phyloP scores from a whole-genome alignment of 1,140 invertebrate species.

The Tetramorium simillimum region DNA sequence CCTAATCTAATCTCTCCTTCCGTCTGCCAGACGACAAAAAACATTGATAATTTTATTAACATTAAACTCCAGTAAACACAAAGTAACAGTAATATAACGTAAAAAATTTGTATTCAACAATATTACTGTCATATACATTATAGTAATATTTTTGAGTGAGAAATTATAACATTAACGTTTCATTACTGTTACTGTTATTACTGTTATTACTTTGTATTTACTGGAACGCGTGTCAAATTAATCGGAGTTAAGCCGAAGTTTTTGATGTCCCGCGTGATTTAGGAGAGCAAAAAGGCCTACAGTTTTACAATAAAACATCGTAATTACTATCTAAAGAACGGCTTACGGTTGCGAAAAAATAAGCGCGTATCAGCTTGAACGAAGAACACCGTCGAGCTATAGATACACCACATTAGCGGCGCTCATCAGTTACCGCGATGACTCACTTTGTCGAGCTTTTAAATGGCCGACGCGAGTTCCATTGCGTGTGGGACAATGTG shows the following conservation, averaged over 20 bases:
- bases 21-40: neutral
- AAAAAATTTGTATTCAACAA: too few species aligned
- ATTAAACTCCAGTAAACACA: too few species aligned
- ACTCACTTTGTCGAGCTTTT: constrained; percentile 39
- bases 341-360: neutral
- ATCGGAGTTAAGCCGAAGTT: neutral
- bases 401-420: neutral
- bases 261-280: neutral
- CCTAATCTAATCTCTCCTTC: neutral
- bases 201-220: too few species aligned
- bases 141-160: too few species aligned
- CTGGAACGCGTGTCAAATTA: too few species aligned
- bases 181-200: too few species aligned
- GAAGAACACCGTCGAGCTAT: neutral
- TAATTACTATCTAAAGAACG: neutral
- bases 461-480: neutral
- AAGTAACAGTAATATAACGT: too few species aligned
- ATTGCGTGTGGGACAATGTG: constrained; percentile 24
- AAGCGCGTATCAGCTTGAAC: neutral
- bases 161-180: too few species aligned
- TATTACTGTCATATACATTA: too few species aligned
- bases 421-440: constrained; percentile 6
- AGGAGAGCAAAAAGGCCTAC: neutral
- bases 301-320: constrained; percentile 13
- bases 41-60: neutral